These are phyloP conservation scores for Lucifuga dentata DNA, from an alignment of 2,113 vertebrate genomes.

Conservation along the genomic window DNA sequence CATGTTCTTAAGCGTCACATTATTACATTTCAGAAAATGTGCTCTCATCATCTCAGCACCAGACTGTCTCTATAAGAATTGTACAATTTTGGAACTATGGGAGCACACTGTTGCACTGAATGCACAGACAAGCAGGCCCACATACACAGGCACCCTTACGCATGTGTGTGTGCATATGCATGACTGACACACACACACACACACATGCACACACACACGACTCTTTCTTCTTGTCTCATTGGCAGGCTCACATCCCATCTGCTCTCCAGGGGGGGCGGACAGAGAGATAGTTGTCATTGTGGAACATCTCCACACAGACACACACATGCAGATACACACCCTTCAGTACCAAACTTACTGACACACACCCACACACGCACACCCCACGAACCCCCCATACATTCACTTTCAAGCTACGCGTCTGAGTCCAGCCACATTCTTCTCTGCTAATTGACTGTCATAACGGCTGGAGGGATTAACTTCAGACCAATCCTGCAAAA, in stretches of 20 bases:
- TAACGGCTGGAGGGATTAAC: slow-evolving; percentile 81
- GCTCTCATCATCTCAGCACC: slow-evolving; percentile 27
- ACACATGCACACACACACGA: slow-evolving; percentile 37
- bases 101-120: slow-evolving; percentile 44
- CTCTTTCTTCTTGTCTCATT: slow-evolving; percentile 75
- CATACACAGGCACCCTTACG: slow-evolving; percentile 20
- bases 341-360: slow-evolving; percentile 31
- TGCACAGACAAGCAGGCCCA: slow-evolving; percentile 22
- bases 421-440: slow-evolving; percentile 74
- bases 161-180: slow-evolving; percentile 71
- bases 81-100: slow-evolving; percentile 40
- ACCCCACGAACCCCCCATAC: slow-evolving; percentile 41
- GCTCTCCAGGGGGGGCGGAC: slow-evolving; percentile 79
- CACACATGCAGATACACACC: slow-evolving; percentile 33
- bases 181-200: slow-evolving; percentile 55
- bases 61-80: slow-evolving; percentile 34
- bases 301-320: slow-evolving; percentile 68
- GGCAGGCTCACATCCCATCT: slow-evolving; percentile 79
- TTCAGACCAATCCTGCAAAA: slow-evolving; percentile 74
- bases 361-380: slow-evolving; percentile 28
- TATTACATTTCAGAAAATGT: slow-evolving; percentile 33
- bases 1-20: slow-evolving; percentile 26
- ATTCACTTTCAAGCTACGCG: slow-evolving; percentile 54
- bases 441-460: slow-evolving; percentile 86
- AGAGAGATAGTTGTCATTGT: slow-evolving; percentile 78